Base-by-base conservation (phyloP, 2,888 invertebrate species). In the Cosmopolites sordidus region DNA sequence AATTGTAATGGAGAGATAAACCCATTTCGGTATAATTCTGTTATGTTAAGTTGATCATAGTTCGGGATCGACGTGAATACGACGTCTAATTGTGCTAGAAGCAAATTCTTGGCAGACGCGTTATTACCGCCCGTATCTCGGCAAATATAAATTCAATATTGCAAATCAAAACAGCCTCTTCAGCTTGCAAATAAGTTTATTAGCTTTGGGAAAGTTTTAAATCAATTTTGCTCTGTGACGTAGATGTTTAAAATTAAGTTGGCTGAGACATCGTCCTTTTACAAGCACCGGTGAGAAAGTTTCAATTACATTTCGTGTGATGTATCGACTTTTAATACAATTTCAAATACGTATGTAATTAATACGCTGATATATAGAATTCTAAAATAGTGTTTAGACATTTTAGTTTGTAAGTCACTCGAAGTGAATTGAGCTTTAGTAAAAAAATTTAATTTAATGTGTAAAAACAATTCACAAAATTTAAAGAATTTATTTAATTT, bases 61-160 rank as follows among this genome's bases (percentile, higher is more conserved):
- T 16, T 39, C 38, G 15, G 11, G 37, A 52, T 30, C 52, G 15
- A 29, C 47, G 17, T 52, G 52, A 52, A 53, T 48, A 43, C 17
- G 44, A 43, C 17, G 39, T 37, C 44, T 48, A 53, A 53, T 53
- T 53, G 53, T 53, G 16, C 33, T 16, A 33, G 33, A 42, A 38
- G 33, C n/a, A n/a, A 33, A 33, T 12, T 29, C 45, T 37, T 2
- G 27, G 29, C n/a, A 45, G 16, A 17, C 39, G 43, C 43, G 37
- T 17, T 14, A 16, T 9, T 16, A 2, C 16, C 30, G 30, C 17
- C 18, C 29, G 45, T 40, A 30, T 45, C 45, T 41, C 44, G 18
- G 30, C 41, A 40, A 47, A 47, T 45, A 27, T 45, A 40, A 44
- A 44, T 40, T 44, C 38, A 44, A 44, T 45, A 51, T 40, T 17